Evolutionary conservation across 2,113 vertebrate species (phyloP).

Genomic region (Salvelinus sp.): DNA sequence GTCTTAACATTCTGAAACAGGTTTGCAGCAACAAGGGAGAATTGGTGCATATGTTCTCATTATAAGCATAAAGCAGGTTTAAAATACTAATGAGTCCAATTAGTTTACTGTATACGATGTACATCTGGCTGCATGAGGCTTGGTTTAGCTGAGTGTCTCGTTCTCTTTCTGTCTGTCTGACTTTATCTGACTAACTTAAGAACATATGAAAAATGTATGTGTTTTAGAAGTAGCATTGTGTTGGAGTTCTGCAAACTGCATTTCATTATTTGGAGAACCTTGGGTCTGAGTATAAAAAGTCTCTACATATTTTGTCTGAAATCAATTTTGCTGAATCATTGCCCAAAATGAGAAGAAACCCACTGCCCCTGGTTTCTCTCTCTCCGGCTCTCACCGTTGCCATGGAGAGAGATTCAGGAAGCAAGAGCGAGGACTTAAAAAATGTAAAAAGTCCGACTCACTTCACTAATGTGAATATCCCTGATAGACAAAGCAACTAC

Average conservation of each 20-base stretch:
- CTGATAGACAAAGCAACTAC: neutral
- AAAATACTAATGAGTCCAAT: neutral
- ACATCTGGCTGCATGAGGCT: constrained; percentile 10
- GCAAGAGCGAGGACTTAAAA: constrained; percentile 25
- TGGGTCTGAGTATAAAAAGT: constrained; percentile 49
- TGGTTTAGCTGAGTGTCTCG: neutral
- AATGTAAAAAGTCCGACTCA: constrained; percentile 17
- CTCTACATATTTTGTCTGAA: constrained; percentile 50
- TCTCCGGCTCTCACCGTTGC: constrained; percentile 38
- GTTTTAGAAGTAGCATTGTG: neutral
- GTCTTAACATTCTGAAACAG: constrained; percentile 18
- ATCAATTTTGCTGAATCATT: constrained; percentile 73
- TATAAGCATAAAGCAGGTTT: constrained; percentile 4
- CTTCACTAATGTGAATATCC: constrained; percentile 18
- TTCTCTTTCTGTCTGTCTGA: neutral
- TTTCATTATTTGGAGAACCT: neutral
- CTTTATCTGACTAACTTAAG: no score
- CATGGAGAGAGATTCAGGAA: constrained; percentile 46
- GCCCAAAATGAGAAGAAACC: constrained; percentile 59
- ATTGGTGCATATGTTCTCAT: constrained; percentile 28
- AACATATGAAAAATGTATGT: neutral
- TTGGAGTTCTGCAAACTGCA: constrained; percentile 36
- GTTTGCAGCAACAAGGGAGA: constrained; percentile 13
- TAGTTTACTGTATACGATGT: constrained; percentile 25
- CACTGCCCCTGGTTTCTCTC: constrained; percentile 28